Evolutionary conservation across 2,888 invertebrate genomes (phyloP), one percentile per base, ranked within the genome.

Genomic region (Ichneumoninae sp.): DNA sequence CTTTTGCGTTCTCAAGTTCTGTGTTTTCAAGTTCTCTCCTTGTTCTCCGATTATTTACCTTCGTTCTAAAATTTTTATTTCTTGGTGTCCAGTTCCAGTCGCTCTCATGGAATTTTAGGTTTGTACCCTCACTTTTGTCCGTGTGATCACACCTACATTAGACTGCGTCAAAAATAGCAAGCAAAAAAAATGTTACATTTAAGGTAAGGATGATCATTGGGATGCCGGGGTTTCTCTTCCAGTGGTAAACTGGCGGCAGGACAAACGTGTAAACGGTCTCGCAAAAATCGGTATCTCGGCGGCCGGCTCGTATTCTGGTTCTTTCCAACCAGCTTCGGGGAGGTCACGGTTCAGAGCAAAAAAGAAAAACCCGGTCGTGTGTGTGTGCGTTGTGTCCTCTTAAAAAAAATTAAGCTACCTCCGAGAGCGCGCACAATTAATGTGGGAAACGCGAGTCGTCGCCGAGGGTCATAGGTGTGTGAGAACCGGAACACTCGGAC

Each of bases 401-500:
- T 87, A 83, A 89, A 89, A 91, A 91, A 91, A 91, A 91, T 88
- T 87, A 89, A 89, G 86, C 75, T 81, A 79, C 86, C 44, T 86
- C 77, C 33, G 74, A 68, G 81, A 85, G 69, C 60, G 57, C 81
- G 86, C 88, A 86, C 88, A 89, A 91, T 92, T 92, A 92, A 92
- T 89, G 91, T 90, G 91, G 88, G 92, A 92, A 92, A 89, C 44
- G 88, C 89, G 87, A 87, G 83, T 69, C 70, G 81, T 83, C 83
- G 75, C 60, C 79, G 88, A 91, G 91, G 92, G 90, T 92, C 92
- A 91, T 87, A 90, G 88, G 90, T 90, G 90, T 91, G 90, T 92
- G 91, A 92, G 92, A 93, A 93, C 92, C 92, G 92, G 92, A 93
- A 93, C 92, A 89, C 77, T 83, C 82, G 87, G 86, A 88, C 84